Evolutionary conservation across 2,113 vertebrate species (phyloP), one percentile per base, ranked within the genome.

Genomic region (Tupaia chinensis): DNA sequence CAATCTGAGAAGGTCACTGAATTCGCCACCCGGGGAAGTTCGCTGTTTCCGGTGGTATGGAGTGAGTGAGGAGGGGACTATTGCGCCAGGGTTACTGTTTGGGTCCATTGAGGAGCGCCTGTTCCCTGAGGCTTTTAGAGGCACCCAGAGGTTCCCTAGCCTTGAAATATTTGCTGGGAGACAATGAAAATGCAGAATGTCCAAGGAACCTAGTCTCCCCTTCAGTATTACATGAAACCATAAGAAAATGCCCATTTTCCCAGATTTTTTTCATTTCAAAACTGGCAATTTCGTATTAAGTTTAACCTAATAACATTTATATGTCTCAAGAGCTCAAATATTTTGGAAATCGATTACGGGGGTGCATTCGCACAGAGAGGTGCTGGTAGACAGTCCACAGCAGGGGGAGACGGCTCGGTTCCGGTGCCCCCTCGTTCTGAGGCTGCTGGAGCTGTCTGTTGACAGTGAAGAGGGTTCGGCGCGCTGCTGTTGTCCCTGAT

Each of bases 271-370:
- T 32, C 61, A 93, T 25, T 66, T 87, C 44, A 83, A 91, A 79
- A 74, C 8, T 65, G 13, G 20, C 15, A 74, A 27, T 74, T 78
- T 91, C 54, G 53, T 79, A 53, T 82, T 44, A 44, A 44, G 29
- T 66, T 58, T 69, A 77, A 63, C 20, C 13, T 70, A 82, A 76
- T 54, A 54, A 86, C 0, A 4, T 65, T n/a, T 85, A 53, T 56
- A 22, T 20, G 15, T 53, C 15, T 53, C 13, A 25, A 94, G 19
- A 32, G 10, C 7, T 96, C 44, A 66, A 56, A 85, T 80, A 95
- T 83, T 91, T 90, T 77, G 87, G 79, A 76, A 72, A 61, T 66
- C 29, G 34, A 70, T 79, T 56, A 76, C 60, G 34, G 66, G 87
- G 81, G 44, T 15, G 84, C 79, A 84, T 76, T 84, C 34, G 25